Conservation (phyloP, 2,888 invertebrate species). For the Antheraea yamamai region DNA sequence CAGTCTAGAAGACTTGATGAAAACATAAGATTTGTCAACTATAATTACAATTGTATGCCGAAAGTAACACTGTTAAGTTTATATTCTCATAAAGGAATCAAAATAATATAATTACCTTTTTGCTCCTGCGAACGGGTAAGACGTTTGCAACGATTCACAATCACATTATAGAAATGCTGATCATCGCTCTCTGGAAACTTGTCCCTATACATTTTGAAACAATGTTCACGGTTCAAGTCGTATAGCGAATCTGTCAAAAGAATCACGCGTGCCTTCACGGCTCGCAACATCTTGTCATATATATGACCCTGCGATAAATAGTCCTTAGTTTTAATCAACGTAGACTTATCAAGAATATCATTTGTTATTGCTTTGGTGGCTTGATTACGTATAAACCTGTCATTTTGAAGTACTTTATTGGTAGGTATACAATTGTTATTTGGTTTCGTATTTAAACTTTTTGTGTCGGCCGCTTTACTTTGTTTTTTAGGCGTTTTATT, state of each 20-base stretch:
- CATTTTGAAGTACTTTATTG: background rate
- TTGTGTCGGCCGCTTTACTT: background rate
- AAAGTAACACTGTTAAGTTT: background rate
- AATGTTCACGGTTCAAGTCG: background rate
- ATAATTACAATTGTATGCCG: background rate
- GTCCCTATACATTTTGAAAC: background rate
- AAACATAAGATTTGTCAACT: background rate
- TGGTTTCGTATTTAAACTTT: background rate
- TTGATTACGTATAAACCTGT: background rate
- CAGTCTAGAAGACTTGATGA: background rate
- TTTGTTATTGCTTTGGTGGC: background rate
- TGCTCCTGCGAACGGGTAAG: background rate
- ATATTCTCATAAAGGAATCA: background rate
- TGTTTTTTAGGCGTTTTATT: background rate
- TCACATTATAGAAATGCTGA: constrained; percentile 7
- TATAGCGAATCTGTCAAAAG: background rate
- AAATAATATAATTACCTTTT: background rate
- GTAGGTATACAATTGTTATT: background rate
- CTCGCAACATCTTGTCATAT: background rate
- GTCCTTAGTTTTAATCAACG: background rate
- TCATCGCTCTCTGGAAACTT: background rate
- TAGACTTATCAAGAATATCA: background rate
- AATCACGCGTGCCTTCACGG: background rate
- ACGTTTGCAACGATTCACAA: background rate
- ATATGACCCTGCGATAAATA: background rate